Evolutionary conservation across 2,797 vertebrate species (phyloP).

Genomic region (Neomorphus geoffroyi): DNA sequence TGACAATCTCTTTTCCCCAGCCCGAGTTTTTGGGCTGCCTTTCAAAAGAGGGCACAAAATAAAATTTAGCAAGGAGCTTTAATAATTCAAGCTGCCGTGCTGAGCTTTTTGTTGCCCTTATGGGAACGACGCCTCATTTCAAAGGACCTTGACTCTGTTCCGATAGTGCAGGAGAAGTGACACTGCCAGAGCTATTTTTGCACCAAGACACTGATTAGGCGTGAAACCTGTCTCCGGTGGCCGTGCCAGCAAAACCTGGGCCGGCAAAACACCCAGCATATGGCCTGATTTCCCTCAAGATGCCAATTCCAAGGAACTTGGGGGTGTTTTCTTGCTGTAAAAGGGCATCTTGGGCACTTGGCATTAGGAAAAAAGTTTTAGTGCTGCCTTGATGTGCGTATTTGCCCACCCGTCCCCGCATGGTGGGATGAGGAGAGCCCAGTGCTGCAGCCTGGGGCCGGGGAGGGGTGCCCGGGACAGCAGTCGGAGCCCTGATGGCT

Average conservation of each 20-base stretch:
- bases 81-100: slow-evolving; percentile 5
- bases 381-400: accelerated
- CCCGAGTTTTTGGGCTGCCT: not conserved
- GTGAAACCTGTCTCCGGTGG: not conserved
- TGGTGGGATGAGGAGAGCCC: accelerated
- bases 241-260: slow-evolving; percentile 2
- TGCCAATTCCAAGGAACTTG: not conserved
- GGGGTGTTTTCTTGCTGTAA: not conserved
- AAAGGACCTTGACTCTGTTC: slow-evolving; percentile 30
- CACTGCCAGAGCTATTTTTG: slow-evolving; percentile 45
- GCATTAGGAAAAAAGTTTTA: not conserved
- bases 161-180: not conserved
- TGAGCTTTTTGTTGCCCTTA: not conserved
- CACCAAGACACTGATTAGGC: not conserved
- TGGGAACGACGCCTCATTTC: slow-evolving; percentile 6
- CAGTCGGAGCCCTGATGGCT: not conserved
- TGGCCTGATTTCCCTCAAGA: not conserved
- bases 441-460: accelerated
- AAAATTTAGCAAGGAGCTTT: slow-evolving; percentile 14
- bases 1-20: not conserved
- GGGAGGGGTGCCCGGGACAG: accelerated
- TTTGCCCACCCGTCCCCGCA: not conserved
- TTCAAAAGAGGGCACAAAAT: slow-evolving; percentile 28
- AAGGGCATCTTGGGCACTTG: not conserved
- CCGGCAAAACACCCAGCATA: not conserved